These are phyloP conservation scores for Erpornis zantholeuca DNA, from an alignment of 2,113 vertebrate genomes.

Conservation along the genomic window DNA sequence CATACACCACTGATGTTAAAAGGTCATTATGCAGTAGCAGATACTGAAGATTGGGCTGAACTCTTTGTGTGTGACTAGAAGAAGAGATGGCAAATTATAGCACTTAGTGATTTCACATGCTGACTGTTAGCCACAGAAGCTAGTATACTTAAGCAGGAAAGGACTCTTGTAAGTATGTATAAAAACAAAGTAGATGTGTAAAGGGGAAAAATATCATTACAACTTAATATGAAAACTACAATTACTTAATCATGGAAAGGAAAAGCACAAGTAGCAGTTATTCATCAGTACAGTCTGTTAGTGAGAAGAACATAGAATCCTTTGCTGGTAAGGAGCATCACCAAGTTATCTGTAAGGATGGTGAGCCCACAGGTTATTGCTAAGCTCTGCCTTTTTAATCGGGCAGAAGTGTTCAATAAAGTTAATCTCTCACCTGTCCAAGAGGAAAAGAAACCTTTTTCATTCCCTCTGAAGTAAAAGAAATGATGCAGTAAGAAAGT, in stretches of 20 bases:
- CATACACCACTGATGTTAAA: background rate
- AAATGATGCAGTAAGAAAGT: background rate
- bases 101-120: background rate
- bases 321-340: background rate
- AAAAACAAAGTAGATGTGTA: background rate
- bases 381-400: background rate
- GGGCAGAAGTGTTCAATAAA: background rate
- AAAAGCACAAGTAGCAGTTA: background rate
- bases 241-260: background rate
- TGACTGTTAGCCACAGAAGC: background rate
- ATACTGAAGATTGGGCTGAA: background rate
- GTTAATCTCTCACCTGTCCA: background rate
- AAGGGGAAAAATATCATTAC: background rate
- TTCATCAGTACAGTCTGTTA: background rate
- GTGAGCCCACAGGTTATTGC: background rate
- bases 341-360: background rate
- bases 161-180: background rate
- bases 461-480: background rate
- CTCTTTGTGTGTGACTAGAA: background rate
- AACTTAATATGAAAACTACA: background rate
- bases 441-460: background rate
- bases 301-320: background rate
- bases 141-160: background rate
- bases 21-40: background rate
- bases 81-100: background rate